These are phyloP conservation scores for Zaprionus ornatus DNA, from an alignment of 1,140 invertebrate species.

Conservation along the genomic window DNA sequence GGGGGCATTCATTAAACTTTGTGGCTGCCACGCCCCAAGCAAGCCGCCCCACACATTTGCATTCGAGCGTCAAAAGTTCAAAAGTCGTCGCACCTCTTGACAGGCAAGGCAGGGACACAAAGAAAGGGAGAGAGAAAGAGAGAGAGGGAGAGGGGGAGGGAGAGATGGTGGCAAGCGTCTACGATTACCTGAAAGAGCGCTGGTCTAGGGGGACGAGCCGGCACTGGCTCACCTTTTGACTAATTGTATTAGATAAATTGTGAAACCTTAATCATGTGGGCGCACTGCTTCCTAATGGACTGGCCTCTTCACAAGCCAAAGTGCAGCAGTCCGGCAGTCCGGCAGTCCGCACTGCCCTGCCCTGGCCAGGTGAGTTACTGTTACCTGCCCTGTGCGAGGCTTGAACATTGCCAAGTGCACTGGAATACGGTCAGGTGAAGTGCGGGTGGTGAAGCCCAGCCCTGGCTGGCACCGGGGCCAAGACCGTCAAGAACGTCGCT, in stretches of 20 bases:
- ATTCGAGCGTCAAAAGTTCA: slow-evolving; percentile 65
- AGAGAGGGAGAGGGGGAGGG: not conserved
- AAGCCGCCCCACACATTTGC: slow-evolving; percentile 28
- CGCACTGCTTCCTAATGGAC: slow-evolving; percentile 23
- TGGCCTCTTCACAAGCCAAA: slow-evolving; percentile 35
- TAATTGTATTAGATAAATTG: slow-evolving; percentile 83
- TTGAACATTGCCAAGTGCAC: slow-evolving; percentile 54
- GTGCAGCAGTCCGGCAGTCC: slow-evolving; percentile 34
- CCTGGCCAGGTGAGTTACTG: not conserved
- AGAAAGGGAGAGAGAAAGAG: not conserved
- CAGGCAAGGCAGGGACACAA: not conserved
- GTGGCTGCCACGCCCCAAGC: slow-evolving; percentile 33
- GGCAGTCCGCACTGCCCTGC: not conserved
- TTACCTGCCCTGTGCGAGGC: not conserved
- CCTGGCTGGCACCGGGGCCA: not conserved
- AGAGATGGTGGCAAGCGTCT: slow-evolving; percentile 56
- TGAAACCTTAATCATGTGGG: slow-evolving; percentile 80
- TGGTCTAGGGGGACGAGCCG: not conserved
- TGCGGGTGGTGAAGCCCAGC: not conserved
- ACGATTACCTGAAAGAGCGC: slow-evolving; percentile 63
- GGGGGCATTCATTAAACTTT: slow-evolving; percentile 53
- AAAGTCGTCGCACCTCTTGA: slow-evolving; percentile 61
- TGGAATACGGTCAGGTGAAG: slow-evolving; percentile 19
- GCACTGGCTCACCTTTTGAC: slow-evolving; percentile 65
- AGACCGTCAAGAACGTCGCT: not conserved